phyloP scores from a whole-genome alignment of 2,888 invertebrate genomes.

The Beris morrisii region DNA sequence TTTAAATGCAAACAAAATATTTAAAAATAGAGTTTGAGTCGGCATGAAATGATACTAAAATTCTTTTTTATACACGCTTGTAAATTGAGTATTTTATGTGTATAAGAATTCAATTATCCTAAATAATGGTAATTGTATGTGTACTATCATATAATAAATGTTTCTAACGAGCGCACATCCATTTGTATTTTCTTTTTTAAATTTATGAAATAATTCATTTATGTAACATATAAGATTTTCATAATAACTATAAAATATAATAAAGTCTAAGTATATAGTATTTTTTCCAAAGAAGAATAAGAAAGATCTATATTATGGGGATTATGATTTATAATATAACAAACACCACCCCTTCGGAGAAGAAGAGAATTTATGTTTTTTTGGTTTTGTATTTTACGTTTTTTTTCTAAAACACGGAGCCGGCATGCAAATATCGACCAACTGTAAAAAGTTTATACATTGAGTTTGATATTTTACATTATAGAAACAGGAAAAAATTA shows the following conservation, averaged over 20 bases:
- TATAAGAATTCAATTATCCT: no score
- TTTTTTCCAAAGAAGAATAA: background rate
- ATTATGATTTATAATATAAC: conserved; percentile 33
- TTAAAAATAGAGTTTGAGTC: no score
- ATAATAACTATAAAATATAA: conserved; percentile 33
- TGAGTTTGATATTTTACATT: conserved; percentile 3
- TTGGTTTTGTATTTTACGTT: conserved; percentile 12
- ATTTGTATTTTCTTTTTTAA: conserved; percentile 14
- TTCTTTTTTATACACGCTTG: no score
- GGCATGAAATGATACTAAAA: no score
- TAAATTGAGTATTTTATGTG: no score
- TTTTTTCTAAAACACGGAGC: conserved; percentile 56
- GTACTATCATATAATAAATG: conserved; percentile 21
- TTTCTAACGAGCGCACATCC: conserved; percentile 8
- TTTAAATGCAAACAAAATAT: no score
- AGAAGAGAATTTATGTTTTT: conserved; percentile 28
- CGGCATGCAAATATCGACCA: conserved; percentile 59
- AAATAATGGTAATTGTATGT: background rate
- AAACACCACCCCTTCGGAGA: conserved; percentile 39
- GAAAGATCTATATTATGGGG: conserved; percentile 17
- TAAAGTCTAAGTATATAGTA: conserved; percentile 33
- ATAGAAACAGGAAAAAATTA: conserved; percentile 4
- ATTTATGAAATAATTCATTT: conserved; percentile 4
- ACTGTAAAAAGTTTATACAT: conserved; percentile 53
- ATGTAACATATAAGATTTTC: conserved; percentile 19